Percentiles rank a stretch among this genome's conserved stretches.
Evolutionary conservation across 2,113 vertebrate genomes (phyloP).

Genomic region (Cryptoleucopteryx plumbea): DNA sequence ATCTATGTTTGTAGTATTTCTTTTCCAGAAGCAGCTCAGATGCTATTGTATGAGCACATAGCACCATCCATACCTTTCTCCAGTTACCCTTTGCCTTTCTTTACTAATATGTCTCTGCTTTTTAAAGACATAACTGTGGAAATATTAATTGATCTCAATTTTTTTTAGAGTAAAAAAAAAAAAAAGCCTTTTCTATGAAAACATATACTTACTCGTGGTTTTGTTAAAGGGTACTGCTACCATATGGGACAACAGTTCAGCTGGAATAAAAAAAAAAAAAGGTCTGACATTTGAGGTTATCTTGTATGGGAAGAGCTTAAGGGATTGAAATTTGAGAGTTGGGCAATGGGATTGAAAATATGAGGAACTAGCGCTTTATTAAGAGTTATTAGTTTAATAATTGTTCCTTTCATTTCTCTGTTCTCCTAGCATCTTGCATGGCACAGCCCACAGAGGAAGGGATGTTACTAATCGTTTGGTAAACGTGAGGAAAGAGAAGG

Average conservation of each 20-base stretch:
- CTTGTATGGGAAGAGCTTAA: not conserved
- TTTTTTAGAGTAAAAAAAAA: not conserved
- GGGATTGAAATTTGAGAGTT: not conserved
- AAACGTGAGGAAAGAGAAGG: not conserved
- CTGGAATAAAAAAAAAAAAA: not conserved
- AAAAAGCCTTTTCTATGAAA: not conserved
- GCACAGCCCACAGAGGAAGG: not conserved
- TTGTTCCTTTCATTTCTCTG: constrained; percentile 34
- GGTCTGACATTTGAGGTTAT: not conserved
- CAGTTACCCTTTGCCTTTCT: not conserved
- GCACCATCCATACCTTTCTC: not conserved
- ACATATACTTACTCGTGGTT: not conserved
- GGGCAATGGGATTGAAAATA: not conserved
- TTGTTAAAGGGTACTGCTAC: not conserved
- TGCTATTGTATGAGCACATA: not conserved
- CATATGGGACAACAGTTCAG: not conserved
- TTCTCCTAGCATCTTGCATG: constrained; percentile 29
- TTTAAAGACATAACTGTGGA: not conserved
- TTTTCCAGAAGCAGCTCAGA: not conserved
- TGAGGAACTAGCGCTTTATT: not conserved
- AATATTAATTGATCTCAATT: not conserved
- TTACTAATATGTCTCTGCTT: not conserved
- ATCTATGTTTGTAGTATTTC: not conserved
- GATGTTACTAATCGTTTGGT: not conserved
- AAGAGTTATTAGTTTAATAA: not conserved